phyloP scores from a whole-genome alignment of 2,797 vertebrate genomes.

The Sebastes diploproa region DNA sequence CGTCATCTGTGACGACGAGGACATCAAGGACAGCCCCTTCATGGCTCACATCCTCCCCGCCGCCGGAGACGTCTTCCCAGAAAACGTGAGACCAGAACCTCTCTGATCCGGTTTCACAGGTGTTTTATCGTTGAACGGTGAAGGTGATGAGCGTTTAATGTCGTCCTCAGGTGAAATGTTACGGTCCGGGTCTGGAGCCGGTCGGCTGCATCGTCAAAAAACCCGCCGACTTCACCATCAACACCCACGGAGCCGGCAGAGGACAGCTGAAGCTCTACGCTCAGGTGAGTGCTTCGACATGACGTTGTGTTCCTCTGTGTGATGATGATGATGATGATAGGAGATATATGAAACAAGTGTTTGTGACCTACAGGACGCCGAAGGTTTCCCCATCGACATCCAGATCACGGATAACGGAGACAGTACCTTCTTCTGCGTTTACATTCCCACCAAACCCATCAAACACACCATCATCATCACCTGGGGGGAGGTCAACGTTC shows the following conservation, averaged over 20 bases:
- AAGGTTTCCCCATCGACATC: conserved; percentile 91
- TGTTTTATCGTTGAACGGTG: background rate
- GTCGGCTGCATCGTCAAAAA: conserved; percentile 91
- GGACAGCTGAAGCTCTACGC: conserved; percentile 92
- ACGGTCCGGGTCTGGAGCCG: conserved; percentile 88
- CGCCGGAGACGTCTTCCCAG: conserved; percentile 83
- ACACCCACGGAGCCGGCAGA: conserved; percentile 84
- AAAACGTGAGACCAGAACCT: conserved; percentile 80
- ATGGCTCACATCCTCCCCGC: conserved; percentile 91
- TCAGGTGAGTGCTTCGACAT: conserved; percentile 82
- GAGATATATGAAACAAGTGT: background rate
- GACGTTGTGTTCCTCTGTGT: too few relatives aligned
- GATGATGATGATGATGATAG: background rate
- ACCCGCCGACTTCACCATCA: conserved; percentile 91
- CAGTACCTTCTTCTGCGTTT: conserved; percentile 89
- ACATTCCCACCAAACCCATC: conserved; percentile 91
- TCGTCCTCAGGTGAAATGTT: conserved; percentile 86
- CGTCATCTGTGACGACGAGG: conserved; percentile 94
- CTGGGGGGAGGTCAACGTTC: conserved; percentile 91
- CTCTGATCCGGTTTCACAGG: fast-evolving
- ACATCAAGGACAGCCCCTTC: conserved; percentile 95
- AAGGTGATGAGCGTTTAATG: fast-evolving
- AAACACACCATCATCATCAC: conserved; percentile 95
- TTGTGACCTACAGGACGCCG: conserved; percentile 84
- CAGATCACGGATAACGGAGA: conserved; percentile 91